Evolutionary conservation across 2,797 vertebrate genomes (phyloP), one percentile per base, ranked within the genome.

Genomic region (Rhinatrema bivittatum): DNA sequence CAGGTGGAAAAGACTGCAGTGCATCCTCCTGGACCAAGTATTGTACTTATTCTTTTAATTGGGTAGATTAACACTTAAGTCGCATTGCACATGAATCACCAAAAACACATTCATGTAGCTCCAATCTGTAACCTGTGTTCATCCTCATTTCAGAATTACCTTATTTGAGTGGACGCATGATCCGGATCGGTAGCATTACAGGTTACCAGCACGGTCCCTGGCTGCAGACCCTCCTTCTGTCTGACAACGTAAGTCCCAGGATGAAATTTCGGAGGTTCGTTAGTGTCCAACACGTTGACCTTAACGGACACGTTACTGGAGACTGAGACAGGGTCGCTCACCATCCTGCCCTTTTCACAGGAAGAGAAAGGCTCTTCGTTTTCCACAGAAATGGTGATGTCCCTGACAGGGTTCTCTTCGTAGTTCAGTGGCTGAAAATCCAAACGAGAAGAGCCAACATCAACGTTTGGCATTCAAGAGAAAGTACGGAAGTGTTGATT

Each of bases 221-320:
- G 71, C 3, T 42, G 3, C 2, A 71, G 31, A 4, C 87, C 87
- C 18, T 90, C 88, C 16, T 34, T 60, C 13, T 39, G n/a, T 10
- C 66, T 70, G 16, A 89, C 6, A 0, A 3, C 3, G 23, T 67
- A 1, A 28, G 1, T 2, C 8, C 9, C 0, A 2, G 28, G 10
- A 2, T 11, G 15, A 50, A 91, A 93, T 28, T 32, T 3, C 0
- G 85, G 90, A 0, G 82, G 58, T 14, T 76, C 78, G 0, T 87
- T 88, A 28, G 18, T 3, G 2, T 89, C 70, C 0, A 53, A 37
- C 31, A 88, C 72, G 13, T 34, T 62, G 1, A 89, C 22, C 1
- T 14, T 46, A 42, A 88, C 35, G 0, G n/a, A 70, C 33, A 44
- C 32, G 6, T 32, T 47, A 1, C 52, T 42, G 3, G 12, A 3